Conservation (phyloP, 2,113 vertebrate species). For the Ameiurus melas region DNA sequence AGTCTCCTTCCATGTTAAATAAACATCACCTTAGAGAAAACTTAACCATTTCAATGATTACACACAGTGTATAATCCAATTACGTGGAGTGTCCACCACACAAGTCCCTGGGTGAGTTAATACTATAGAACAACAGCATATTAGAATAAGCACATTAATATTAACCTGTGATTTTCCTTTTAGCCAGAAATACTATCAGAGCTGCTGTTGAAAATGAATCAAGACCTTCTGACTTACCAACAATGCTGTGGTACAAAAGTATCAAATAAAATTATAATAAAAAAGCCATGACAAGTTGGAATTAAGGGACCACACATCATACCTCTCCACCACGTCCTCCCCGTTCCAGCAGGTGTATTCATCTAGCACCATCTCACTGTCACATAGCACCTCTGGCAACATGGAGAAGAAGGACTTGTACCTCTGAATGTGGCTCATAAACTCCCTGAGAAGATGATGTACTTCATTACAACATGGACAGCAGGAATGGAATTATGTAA, state of each 20-base stretch:
- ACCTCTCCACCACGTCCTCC: conserved; percentile 88
- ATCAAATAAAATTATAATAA: background rate
- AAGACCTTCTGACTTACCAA: background rate
- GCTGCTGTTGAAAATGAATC: background rate
- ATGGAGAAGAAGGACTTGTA: conserved; percentile 83
- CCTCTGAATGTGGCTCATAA: conserved; percentile 83
- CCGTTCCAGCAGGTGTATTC: conserved; percentile 89
- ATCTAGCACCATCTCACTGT: conserved; percentile 83
- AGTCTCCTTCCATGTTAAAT: background rate
- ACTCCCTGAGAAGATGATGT: conserved; percentile 74
- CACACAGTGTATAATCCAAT: background rate
- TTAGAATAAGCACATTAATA: background rate
- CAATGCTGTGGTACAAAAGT: background rate
- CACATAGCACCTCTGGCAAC: conserved; percentile 84
- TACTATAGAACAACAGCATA: background rate
- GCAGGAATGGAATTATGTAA: background rate
- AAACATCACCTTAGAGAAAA: background rate
- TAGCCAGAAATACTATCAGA: background rate
- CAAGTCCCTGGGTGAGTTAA: background rate
- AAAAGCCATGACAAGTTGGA: background rate
- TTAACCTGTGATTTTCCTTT: background rate
- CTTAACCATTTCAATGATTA: background rate
- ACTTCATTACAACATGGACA: conserved; percentile 4
- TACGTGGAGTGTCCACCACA: background rate
- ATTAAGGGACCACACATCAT: conserved; percentile 40